Evolutionary conservation across 53 echinoderm and acorn worm species (phyloP).

Genomic region (Glandiceps talaboti): DNA sequence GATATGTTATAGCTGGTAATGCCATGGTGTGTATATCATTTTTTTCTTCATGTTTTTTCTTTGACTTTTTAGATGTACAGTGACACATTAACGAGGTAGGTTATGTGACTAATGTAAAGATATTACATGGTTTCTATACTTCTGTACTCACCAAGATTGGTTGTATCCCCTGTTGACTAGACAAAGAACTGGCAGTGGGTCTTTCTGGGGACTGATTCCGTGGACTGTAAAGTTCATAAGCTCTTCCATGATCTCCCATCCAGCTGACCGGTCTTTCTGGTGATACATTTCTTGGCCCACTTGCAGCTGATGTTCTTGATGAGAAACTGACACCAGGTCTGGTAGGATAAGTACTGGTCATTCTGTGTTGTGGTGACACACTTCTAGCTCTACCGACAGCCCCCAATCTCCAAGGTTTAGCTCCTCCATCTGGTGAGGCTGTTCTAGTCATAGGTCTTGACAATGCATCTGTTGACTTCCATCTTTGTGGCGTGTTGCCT

Average conservation of each 20-base stretch:
- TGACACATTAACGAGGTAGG: too few species aligned
- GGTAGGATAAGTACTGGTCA: background rate
- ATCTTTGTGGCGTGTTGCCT: background rate
- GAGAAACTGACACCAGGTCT: background rate
- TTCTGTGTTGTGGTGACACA: background rate
- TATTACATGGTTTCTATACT: too few species aligned
- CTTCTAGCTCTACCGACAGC: background rate
- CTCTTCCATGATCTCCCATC: background rate
- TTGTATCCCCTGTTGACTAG: background rate
- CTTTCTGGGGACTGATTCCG: background rate
- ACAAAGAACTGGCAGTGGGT: background rate
- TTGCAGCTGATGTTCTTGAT: background rate
- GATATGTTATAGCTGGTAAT: too few species aligned
- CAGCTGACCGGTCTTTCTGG: background rate
- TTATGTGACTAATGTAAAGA: too few species aligned
- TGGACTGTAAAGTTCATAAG: background rate
- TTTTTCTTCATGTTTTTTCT: too few species aligned
- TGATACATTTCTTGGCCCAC: background rate
- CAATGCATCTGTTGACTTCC: background rate
- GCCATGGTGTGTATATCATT: too few species aligned
- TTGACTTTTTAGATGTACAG: too few species aligned
- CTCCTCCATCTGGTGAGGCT: background rate
- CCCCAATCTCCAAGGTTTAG: background rate
- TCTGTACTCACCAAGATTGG: background rate
- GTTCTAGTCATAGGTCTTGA: background rate